Conservation (phyloP, 2,888 invertebrate species). For the Amphimallon solstitiale region DNA sequence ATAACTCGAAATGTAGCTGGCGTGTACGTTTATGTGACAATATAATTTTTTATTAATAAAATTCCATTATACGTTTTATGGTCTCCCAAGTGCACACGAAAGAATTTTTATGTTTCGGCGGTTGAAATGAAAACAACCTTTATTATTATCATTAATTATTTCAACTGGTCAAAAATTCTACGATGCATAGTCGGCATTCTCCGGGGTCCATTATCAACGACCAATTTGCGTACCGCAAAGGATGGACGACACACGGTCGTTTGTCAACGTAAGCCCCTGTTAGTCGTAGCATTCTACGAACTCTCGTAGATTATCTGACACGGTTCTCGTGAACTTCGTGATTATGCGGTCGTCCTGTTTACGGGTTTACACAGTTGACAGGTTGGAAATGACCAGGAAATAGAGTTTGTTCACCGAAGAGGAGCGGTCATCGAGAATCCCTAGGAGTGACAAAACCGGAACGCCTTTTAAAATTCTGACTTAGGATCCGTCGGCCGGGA, state of each 20-base stretch:
- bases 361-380: constrained; percentile 36
- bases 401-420: constrained; percentile 49
- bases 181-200: background rate
- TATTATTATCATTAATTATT: constrained; percentile 16
- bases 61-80: too few relatives aligned
- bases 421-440: background rate
- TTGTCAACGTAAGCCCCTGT: constrained; percentile 27
- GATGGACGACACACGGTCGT: constrained; percentile 3
- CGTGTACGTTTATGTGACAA: too few relatives aligned
- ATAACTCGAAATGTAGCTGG: too few relatives aligned
- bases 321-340: background rate
- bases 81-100: too few relatives aligned
- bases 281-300: background rate
- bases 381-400: constrained; percentile 55
- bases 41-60: too few relatives aligned
- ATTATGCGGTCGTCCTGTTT: constrained; percentile 38
- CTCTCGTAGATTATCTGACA: too few relatives aligned
- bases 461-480: too few relatives aligned
- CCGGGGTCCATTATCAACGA: constrained; percentile 21
- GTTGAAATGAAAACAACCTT: background rate
- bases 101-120: too few relatives aligned
- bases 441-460: too few relatives aligned
- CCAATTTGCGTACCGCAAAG: constrained; percentile 19
- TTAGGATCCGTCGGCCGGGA: too few relatives aligned
- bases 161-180: constrained; percentile 7